Percentiles rank a stretch among this genome's conserved stretches.
Evolutionary conservation across 2,797 vertebrate genomes (phyloP).

Genomic region (Rhabdophis nuchalis): DNA sequence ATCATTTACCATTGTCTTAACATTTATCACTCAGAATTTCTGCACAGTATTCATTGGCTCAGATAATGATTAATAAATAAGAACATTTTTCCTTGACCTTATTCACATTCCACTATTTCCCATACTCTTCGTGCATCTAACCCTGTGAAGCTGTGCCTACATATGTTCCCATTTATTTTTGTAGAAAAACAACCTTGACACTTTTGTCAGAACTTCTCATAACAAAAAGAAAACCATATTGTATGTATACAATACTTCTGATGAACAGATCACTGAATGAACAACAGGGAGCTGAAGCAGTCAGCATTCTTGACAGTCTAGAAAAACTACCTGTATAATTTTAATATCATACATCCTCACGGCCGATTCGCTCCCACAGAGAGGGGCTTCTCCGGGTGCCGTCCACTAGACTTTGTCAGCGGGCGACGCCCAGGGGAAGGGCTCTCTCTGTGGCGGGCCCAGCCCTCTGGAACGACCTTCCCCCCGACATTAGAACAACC

Average conservation of each 20-base stretch:
- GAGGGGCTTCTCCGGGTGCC: too few relatives aligned
- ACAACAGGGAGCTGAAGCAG: background rate
- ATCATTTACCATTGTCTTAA: background rate
- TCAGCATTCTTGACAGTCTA: constrained; percentile 29
- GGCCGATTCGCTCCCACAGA: too few relatives aligned
- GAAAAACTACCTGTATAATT: constrained; percentile 7
- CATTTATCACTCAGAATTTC: background rate
- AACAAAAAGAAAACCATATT: constrained; percentile 10
- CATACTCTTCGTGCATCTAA: background rate
- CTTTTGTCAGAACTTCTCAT: constrained; percentile 5
- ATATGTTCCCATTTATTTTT: constrained; percentile 18
- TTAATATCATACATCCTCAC: background rate
- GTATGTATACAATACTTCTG: background rate
- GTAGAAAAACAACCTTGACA: background rate
- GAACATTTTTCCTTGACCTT: background rate
- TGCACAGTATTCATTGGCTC: background rate
- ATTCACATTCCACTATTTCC: background rate
- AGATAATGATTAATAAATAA: background rate
- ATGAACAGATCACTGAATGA: background rate
- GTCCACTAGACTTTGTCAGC: too few relatives aligned
- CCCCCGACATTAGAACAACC: too few relatives aligned
- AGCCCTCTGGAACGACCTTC: too few relatives aligned
- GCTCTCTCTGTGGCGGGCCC: too few relatives aligned
- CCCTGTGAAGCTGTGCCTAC: background rate
- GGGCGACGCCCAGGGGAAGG: too few relatives aligned